Percentiles rank a stretch among this genome's conserved stretches.
phyloP scores from a whole-genome alignment of 1,140 invertebrate genomes.

The Eubasilissa regina region DNA sequence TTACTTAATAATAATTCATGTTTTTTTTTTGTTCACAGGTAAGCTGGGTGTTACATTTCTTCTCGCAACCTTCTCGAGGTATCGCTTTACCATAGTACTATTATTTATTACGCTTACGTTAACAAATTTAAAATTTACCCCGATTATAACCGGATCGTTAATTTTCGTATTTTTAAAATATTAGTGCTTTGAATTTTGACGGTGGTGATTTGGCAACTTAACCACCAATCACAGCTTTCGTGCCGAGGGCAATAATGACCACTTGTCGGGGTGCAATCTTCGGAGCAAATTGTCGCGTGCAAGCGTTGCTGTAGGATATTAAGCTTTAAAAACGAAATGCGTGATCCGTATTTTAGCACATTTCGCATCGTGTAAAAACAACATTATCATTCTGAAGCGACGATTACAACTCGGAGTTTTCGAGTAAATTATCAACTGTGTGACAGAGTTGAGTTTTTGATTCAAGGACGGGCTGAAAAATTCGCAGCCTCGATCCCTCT shows the following conservation, averaged over 20 bases:
- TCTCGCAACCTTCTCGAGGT: not conserved
- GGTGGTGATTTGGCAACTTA: not conserved
- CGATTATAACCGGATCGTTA: no score
- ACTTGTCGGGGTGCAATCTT: not conserved
- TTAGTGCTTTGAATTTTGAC: not conserved
- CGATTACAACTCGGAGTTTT: not conserved
- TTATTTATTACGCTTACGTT: no score
- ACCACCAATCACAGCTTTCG: not conserved
- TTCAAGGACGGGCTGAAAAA: no score
- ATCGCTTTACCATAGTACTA: no score
- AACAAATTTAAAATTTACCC: no score
- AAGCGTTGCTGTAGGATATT: not conserved
- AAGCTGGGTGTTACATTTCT: not conserved
- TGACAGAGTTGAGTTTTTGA: no score
- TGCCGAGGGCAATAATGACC: not conserved
- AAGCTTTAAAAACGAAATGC: not conserved
- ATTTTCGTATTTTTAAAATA: no score
- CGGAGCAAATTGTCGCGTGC: conserved; percentile 4
- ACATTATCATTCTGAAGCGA: not conserved
- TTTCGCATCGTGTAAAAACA: conserved; percentile 1
- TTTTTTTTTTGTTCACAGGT: conserved; percentile 14
- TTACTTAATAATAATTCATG: not conserved
- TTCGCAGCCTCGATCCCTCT: no score
- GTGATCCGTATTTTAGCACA: not conserved
- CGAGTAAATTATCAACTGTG: no score